Conservation (phyloP, 2,888 invertebrate species). For the Candidula unifasciata region DNA sequence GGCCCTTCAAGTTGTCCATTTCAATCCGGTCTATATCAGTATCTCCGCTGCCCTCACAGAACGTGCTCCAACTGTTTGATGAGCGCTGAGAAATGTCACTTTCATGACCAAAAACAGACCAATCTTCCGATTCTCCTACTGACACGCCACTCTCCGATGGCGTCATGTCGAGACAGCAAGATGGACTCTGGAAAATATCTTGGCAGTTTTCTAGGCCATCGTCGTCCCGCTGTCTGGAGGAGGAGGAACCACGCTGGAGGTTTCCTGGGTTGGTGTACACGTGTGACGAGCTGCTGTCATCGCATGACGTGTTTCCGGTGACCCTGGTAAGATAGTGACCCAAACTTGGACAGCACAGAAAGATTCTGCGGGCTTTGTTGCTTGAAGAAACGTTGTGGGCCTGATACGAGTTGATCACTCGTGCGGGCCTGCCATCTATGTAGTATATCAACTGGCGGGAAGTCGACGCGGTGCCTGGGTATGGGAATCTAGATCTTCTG, state of each 20-base stretch:
- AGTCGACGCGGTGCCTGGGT: neutral
- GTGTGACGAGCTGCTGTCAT: conserved; percentile 36
- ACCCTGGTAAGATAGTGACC: conserved; percentile 9
- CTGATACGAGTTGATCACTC: conserved; percentile 22
- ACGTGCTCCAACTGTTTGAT: conserved; percentile 50
- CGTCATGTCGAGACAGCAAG: neutral
- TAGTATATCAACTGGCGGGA: conserved; percentile 23
- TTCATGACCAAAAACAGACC: conserved; percentile 37
- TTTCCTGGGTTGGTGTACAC: conserved; percentile 29
- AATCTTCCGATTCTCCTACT: conserved; percentile 42
- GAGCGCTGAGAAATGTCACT: conserved; percentile 11
- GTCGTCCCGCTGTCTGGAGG: neutral
- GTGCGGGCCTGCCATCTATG: conserved; percentile 25
- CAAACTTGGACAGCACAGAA: neutral
- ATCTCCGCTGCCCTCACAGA: conserved; percentile 48
- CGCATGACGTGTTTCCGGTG: conserved; percentile 23
- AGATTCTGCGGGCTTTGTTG: neutral
- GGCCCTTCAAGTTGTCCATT: conserved; percentile 17
- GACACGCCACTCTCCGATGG: conserved; percentile 53
- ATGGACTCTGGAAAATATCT: conserved; percentile 32
- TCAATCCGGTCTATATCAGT: conserved; percentile 49
- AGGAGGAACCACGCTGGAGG: neutral
- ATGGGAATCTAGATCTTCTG: neutral
- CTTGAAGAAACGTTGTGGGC: neutral
- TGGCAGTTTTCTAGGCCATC: conserved; percentile 30